phyloP scores from a whole-genome alignment of 2,797 vertebrate species.

The Loris lydekkerianus region DNA sequence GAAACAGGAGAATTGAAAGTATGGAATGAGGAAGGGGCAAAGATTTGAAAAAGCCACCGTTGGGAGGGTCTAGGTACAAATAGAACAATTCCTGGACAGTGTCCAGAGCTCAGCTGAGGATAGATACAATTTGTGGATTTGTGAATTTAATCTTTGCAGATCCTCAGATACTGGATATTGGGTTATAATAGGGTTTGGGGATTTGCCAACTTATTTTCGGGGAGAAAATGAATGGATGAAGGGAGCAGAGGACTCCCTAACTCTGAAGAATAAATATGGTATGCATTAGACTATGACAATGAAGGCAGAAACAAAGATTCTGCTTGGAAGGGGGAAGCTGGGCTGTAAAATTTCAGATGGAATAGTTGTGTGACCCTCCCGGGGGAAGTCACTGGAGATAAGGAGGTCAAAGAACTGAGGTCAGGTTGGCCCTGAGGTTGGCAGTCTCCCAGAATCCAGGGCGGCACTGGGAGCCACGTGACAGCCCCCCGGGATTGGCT shows the following conservation, averaged over 20 bases:
- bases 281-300: neutral
- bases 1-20: neutral
- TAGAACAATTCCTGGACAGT: neutral
- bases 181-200: neutral
- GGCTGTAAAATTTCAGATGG: neutral
- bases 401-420: neutral
- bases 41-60: neutral
- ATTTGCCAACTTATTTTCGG: neutral
- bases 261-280: neutral
- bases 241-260: neutral
- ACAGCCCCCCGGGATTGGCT: neutral
- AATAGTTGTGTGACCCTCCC: neutral
- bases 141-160: neutral
- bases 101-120: neutral
- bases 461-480: constrained; percentile 13
- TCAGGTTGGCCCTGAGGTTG: neutral
- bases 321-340: neutral
- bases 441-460: constrained; percentile 64
- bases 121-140: neutral
- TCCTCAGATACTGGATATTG: neutral
- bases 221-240: neutral
- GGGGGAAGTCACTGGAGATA: neutral
- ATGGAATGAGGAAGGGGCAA: neutral
- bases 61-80: neutral
- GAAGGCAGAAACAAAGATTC: neutral